Conservation (phyloP, 2,888 invertebrate species). For the Agrotis puta region DNA sequence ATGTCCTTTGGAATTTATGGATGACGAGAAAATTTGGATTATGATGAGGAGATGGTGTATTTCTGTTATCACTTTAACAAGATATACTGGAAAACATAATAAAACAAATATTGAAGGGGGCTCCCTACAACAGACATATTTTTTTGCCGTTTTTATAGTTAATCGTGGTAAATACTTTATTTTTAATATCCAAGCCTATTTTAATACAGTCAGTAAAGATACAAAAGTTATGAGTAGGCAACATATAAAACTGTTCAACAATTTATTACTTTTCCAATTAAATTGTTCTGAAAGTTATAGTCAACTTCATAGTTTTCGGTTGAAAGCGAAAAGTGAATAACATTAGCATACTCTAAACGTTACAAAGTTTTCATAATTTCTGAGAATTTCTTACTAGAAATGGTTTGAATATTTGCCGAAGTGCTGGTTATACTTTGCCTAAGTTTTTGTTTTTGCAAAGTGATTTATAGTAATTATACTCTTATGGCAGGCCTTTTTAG, state of each 20-base stretch:
- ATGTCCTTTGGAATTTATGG: too few relatives aligned
- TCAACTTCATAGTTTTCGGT: slow-evolving; percentile 8
- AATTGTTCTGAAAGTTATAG: slow-evolving; percentile 14
- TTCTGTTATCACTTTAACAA: too few relatives aligned
- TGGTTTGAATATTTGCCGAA: slow-evolving; percentile 23
- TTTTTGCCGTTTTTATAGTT: too few relatives aligned
- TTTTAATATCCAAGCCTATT: neutral
- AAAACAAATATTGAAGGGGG: too few relatives aligned
- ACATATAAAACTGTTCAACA: neutral
- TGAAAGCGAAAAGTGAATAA: slow-evolving; percentile 18
- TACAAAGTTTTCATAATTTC: slow-evolving; percentile 27
- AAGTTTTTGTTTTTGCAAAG: slow-evolving; percentile 20
- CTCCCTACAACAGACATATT: too few relatives aligned
- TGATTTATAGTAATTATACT: slow-evolving; percentile 37
- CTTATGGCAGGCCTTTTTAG: slow-evolving; percentile 30
- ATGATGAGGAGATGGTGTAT: too few relatives aligned
- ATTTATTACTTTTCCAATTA: slow-evolving; percentile 1
- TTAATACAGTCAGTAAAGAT: neutral
- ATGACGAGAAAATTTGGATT: too few relatives aligned
- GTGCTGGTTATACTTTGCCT: neutral
- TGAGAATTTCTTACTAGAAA: slow-evolving; percentile 11
- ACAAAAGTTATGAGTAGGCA: neutral
- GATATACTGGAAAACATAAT: too few relatives aligned
- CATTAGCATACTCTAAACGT: slow-evolving; percentile 30
- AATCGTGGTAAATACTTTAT: too few relatives aligned